Evolutionary conservation across 2,797 vertebrate genomes (phyloP).

Genomic region (Myotis findleyi): DNA sequence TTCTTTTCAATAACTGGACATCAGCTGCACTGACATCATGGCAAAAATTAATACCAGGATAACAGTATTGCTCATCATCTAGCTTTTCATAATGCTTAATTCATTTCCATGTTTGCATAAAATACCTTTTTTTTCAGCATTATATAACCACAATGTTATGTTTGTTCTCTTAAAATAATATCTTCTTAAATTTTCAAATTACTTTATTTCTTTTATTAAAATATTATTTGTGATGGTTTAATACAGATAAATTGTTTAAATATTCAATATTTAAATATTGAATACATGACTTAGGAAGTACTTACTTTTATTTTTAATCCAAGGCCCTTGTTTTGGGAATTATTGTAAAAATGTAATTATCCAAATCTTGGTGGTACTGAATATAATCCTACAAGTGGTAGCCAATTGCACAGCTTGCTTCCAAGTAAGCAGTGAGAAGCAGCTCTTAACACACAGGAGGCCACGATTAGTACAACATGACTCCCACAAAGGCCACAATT

Average conservation of each 20-base stretch:
- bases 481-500: background rate
- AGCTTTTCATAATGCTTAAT: slow-evolving; percentile 15
- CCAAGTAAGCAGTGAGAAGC: background rate
- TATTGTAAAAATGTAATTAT: slow-evolving; percentile 42
- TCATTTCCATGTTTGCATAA: background rate
- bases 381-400: background rate
- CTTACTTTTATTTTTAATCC: background rate
- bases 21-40: background rate
- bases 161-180: background rate
- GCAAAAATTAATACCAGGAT: background rate
- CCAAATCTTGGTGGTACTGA: background rate
- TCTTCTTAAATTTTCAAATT: background rate
- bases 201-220: background rate
- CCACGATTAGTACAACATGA: background rate
- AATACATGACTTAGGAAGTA: background rate
- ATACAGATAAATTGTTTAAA: background rate
- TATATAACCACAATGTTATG: background rate
- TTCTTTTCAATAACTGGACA: background rate
- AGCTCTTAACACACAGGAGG: background rate
- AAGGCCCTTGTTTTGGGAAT: background rate
- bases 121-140: background rate
- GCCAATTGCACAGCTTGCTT: background rate
- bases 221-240: background rate
- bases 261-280: background rate
- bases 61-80: background rate